A percentile compares a stretch with the other conserved stretches of the same genome.
Evolutionary conservation across 53 echinoderm and acorn worm genomes (phyloP).

Genomic region (Astropecten irregularis): DNA sequence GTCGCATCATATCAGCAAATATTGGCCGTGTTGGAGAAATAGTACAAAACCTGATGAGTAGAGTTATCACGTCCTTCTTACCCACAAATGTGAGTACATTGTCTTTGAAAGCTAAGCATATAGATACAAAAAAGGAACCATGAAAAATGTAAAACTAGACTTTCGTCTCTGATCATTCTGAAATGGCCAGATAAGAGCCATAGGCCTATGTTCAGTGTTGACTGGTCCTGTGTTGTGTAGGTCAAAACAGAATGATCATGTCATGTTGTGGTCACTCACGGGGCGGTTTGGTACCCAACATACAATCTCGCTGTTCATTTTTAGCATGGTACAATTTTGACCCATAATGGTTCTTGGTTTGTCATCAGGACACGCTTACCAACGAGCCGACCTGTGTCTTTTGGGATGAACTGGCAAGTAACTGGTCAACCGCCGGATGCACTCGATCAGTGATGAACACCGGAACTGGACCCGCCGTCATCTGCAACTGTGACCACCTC

Average conservation of each 20-base stretch:
- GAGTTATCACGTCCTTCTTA: constrained; percentile 1
- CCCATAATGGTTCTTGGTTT: background rate
- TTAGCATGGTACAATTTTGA: background rate
- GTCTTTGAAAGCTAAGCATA: background rate
- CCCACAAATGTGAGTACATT: background rate
- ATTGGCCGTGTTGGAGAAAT: background rate
- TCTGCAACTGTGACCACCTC: too few species aligned
- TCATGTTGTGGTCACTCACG: background rate
- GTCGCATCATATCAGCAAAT: constrained; percentile 6
- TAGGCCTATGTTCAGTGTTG: background rate
- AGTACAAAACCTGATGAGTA: background rate
- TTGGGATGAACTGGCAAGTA: background rate
- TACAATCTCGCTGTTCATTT: background rate
- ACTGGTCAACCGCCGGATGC: constrained; percentile 26
- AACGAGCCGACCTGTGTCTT: constrained; percentile 3
- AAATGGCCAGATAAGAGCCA: background rate
- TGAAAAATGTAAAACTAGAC: background rate
- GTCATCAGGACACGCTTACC: background rate
- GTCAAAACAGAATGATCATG: too few species aligned
- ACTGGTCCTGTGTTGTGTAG: too few species aligned
- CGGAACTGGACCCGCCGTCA: too few species aligned
- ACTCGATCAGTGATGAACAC: background rate
- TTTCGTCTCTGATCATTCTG: background rate
- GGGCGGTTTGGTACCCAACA: background rate
- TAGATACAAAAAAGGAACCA: background rate